Evolutionary conservation across 2,797 vertebrate species (phyloP).

Genomic region (Astyanax mexicanus): DNA sequence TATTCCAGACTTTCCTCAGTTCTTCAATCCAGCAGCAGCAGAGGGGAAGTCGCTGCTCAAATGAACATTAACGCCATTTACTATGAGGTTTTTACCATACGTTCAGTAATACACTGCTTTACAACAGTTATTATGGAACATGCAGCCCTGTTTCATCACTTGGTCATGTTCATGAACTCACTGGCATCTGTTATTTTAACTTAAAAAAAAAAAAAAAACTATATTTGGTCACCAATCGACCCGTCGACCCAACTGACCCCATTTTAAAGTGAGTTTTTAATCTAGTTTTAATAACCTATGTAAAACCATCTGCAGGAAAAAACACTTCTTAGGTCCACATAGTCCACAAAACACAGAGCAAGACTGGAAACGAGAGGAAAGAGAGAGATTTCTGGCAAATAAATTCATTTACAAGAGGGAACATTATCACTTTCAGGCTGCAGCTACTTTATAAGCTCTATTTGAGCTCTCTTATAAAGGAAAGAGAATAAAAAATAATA

Average conservation of each 20-base stretch:
- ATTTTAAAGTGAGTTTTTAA: slow-evolving; percentile 54
- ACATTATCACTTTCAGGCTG: slow-evolving; percentile 70
- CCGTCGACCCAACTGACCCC: slow-evolving; percentile 55
- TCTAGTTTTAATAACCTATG: slow-evolving; percentile 69
- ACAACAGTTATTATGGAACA: slow-evolving; percentile 63
- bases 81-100: slow-evolving; percentile 58
- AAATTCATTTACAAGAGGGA: slow-evolving; percentile 74
- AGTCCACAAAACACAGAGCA: slow-evolving; percentile 60
- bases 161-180: slow-evolving; percentile 54
- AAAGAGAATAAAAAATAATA: slow-evolving; percentile 65
- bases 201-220: slow-evolving; percentile 61
- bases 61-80: slow-evolving; percentile 62
- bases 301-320: slow-evolving; percentile 62
- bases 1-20: slow-evolving; percentile 46
- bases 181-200: slow-evolving; percentile 73
- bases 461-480: too few species aligned
- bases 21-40: slow-evolving; percentile 42
- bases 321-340: slow-evolving; percentile 58
- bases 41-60: slow-evolving; percentile 52
- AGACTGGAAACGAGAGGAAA: slow-evolving; percentile 59
- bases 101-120: slow-evolving; percentile 66
- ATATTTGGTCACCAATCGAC: slow-evolving; percentile 38
- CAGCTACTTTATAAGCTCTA: slow-evolving; percentile 70
- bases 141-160: slow-evolving; percentile 60
- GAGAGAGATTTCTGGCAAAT: slow-evolving; percentile 67